Evolutionary conservation across 2,797 vertebrate species (phyloP).

Genomic region (Anguilla marmorata): DNA sequence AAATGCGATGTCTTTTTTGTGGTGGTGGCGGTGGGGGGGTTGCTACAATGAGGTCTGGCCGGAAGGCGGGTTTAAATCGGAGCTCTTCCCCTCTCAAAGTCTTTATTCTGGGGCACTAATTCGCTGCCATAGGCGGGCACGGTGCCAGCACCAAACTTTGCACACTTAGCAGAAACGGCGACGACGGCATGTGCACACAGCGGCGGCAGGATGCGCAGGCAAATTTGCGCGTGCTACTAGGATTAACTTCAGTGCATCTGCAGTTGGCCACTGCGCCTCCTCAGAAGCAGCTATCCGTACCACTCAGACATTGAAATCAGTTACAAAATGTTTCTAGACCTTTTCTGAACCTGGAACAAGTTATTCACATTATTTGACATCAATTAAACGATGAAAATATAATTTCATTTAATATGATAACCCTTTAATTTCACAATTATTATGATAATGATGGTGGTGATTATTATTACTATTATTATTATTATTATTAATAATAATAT

Average conservation of each 20-base stretch:
- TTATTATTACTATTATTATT: no score
- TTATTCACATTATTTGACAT: no score
- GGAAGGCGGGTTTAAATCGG: constrained; percentile 69
- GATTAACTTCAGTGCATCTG: background rate
- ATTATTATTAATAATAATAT: no score
- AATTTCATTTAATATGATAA: no score
- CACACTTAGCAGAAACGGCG: constrained; percentile 44
- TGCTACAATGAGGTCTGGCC: constrained; percentile 64
- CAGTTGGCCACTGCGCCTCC: background rate
- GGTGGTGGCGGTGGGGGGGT: constrained; percentile 33
- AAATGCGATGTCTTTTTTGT: constrained; percentile 36
- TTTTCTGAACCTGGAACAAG: no score
- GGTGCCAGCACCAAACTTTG: constrained; percentile 44
- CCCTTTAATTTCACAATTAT: no score
- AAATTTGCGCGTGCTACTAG: background rate
- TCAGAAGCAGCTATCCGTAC: no score
- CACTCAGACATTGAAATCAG: no score
- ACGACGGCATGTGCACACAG: constrained; percentile 25
- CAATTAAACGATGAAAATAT: no score
- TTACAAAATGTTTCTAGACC: no score
- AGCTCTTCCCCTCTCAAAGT: constrained; percentile 68
- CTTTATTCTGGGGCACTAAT: constrained; percentile 65
- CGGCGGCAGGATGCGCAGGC: background rate
- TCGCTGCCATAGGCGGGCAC: constrained; percentile 58
- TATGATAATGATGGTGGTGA: no score